Base-by-base conservation (phyloP, 2,113 vertebrate genomes). In the Phrynosoma blainvillii region DNA sequence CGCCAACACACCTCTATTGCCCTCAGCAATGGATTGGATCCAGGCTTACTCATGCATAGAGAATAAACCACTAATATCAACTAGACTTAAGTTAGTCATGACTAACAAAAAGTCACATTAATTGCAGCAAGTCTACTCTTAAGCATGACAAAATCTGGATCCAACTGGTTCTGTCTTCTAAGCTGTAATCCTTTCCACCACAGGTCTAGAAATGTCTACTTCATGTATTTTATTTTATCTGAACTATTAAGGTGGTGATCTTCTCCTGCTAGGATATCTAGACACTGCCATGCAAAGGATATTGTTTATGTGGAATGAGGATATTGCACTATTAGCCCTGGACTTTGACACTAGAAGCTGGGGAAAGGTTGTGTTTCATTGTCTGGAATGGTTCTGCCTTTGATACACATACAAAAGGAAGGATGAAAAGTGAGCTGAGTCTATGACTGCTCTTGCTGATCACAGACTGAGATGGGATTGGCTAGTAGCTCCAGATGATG, bases 371-470 rank as follows among this genome's bases (percentile, higher is more conserved):
- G 12, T 79, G 21, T 32, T 8, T 77, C 30, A 54, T 68, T 13
- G 16, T 62, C 68, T 74, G 66, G 47, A 42, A 20, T 74, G 30
- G 66, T 3, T 16, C 16, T 54, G 77, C 30, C 40, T 74, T n/a
- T 47, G 56, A 36, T 18, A 18, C 11, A n/a, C 18, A 77, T 20
- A 65, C 25, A 66, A 36, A 27, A 8, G n/a, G 16, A 70, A 75
- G 25, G 68, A 52, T 74, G 82, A 62, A 84, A 77, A 89, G 30
- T 30, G 36, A n/a, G 70, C 52, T 71, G 36, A 89, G 11, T 27
- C 16, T 30, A 52, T n/a, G 25, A 21, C 36, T 11, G 20, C 27
- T 12, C 27, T 20, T 84, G 54, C 16, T 80, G 68, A 36, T 80
- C 54, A 32, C 40, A 75, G 20, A 73, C 42, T 8, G 59, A 74